These are phyloP conservation scores for Cynaeus angustus DNA, from an alignment of 2,888 invertebrate genomes.

Conservation along the genomic window DNA sequence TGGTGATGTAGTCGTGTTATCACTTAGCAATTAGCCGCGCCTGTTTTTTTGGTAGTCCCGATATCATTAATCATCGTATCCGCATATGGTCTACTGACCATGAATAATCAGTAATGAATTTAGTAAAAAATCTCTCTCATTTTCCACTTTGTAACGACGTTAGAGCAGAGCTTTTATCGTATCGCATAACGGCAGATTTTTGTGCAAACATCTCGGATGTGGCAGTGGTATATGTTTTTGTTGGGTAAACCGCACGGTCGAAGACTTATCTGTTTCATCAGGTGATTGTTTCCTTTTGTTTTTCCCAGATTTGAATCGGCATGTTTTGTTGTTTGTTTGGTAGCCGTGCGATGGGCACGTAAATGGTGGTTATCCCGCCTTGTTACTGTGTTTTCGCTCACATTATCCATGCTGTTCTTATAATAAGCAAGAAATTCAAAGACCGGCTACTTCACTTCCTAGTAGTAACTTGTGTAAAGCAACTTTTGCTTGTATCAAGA, in stretches of 20 bases:
- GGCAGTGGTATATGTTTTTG: conserved; percentile 23
- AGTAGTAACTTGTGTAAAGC: conserved; percentile 29
- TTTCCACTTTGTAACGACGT: conserved; percentile 4
- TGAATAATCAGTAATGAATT: conserved; percentile 1
- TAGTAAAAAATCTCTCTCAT: not conserved
- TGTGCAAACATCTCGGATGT: conserved; percentile 30
- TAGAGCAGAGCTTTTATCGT: conserved; percentile 12
- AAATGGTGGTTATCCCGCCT: conserved; percentile 40
- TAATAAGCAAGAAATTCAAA: conserved; percentile 44
- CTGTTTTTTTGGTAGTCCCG: not conserved
- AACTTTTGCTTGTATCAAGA: conserved; percentile 23
- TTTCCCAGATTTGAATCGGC: conserved; percentile 41
- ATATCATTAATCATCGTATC: not conserved
- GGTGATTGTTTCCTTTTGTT: conserved; percentile 42
- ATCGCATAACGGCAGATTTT: conserved; percentile 13
- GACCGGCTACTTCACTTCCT: conserved; percentile 42
- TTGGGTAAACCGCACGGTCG: conserved; percentile 34
- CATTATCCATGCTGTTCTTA: conserved; percentile 47
- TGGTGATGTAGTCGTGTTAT: not conserved
- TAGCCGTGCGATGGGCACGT: conserved; percentile 43
- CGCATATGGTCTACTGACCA: conserved; percentile 6
- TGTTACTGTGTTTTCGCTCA: conserved; percentile 43
- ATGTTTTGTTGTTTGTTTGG: conserved; percentile 43
- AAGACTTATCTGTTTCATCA: conserved; percentile 42
- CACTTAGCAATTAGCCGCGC: not conserved